These are phyloP conservation scores for Tigriopus californicus DNA, from an alignment of 2,888 invertebrate genomes.

Conservation along the genomic window DNA sequence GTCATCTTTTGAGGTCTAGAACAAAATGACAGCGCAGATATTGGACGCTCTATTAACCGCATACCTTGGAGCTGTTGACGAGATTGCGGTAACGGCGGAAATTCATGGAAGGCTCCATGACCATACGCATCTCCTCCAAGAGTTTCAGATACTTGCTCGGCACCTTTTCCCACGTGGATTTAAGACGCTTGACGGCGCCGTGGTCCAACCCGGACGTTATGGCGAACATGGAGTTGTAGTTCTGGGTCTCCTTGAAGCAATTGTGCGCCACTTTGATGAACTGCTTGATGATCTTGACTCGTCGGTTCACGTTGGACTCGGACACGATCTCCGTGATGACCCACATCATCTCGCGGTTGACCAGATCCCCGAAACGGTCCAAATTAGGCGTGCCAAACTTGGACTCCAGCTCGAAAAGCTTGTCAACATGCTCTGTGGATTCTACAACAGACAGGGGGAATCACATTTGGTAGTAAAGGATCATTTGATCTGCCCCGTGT, in stretches of 20 bases:
- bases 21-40: too few relatives aligned
- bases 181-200: conserved; percentile 73
- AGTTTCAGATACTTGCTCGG: conserved; percentile 85
- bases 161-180: conserved; percentile 90
- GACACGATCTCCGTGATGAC: conserved; percentile 92
- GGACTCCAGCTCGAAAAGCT: conserved; percentile 66
- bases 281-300: conserved; percentile 93
- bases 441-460: conserved; percentile 32
- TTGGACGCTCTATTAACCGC: not conserved
- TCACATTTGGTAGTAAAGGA: too few relatives aligned
- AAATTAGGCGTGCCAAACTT: conserved; percentile 81
- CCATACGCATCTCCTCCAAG: conserved; percentile 54
- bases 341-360: conserved; percentile 99
- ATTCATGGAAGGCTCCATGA: conserved; percentile 96
- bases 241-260: conserved; percentile 84
- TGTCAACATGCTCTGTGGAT: conserved; percentile 93
- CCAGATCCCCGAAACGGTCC: conserved; percentile 76
- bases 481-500: too few relatives aligned
- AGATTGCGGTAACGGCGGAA: conserved; percentile 91
- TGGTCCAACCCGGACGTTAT: conserved; percentile 93
- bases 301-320: conserved; percentile 72
- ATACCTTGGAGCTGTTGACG: conserved; percentile 16
- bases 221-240: conserved; percentile 99
- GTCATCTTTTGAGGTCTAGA: too few relatives aligned
- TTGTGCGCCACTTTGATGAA: conserved; percentile 89